Evolutionary conservation across 1,140 invertebrate species (phyloP).

Genomic region (Phymorhynchus buccinoides): DNA sequence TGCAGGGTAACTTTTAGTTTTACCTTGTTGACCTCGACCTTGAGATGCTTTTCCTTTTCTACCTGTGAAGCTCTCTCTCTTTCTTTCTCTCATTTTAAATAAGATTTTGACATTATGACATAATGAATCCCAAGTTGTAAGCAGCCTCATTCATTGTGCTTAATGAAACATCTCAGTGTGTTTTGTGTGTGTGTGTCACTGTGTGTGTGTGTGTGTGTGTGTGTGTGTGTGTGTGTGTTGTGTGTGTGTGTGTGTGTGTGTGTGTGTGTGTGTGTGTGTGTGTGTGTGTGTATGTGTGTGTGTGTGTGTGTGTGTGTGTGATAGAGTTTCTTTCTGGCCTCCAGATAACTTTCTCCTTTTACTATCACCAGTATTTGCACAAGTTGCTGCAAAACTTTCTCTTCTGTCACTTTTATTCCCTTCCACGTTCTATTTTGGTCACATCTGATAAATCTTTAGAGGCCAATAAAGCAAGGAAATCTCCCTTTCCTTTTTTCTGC

Average conservation of each 20-base stretch:
- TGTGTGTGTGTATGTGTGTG: neutral
- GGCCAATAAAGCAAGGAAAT: slow-evolving; percentile 69
- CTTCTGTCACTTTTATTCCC: slow-evolving; percentile 51
- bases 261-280: neutral
- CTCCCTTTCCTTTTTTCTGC: neutral
- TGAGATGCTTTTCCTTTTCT: too few species aligned
- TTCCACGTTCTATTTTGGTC: slow-evolving; percentile 62
- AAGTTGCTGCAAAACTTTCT: neutral
- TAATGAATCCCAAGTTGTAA: too few species aligned
- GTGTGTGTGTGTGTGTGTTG: neutral
- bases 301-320: too few species aligned
- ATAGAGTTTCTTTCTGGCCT: too few species aligned
- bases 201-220: neutral
- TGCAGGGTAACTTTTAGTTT: too few species aligned
- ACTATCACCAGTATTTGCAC: neutral
- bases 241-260: too few species aligned
- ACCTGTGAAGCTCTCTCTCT: too few species aligned
- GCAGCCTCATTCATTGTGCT: too few species aligned
- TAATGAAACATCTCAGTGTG: neutral
- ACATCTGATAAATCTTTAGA: slow-evolving; percentile 56
- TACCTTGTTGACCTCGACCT: too few species aligned
- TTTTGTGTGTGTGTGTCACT: neutral
- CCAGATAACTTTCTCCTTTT: neutral
- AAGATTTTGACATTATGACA: too few species aligned
- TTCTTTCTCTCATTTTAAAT: too few species aligned